Percentiles rank a stretch among this genome's conserved stretches.
phyloP scores from a whole-genome alignment of 1,140 invertebrate genomes.

The Drosophila ananassae region DNA sequence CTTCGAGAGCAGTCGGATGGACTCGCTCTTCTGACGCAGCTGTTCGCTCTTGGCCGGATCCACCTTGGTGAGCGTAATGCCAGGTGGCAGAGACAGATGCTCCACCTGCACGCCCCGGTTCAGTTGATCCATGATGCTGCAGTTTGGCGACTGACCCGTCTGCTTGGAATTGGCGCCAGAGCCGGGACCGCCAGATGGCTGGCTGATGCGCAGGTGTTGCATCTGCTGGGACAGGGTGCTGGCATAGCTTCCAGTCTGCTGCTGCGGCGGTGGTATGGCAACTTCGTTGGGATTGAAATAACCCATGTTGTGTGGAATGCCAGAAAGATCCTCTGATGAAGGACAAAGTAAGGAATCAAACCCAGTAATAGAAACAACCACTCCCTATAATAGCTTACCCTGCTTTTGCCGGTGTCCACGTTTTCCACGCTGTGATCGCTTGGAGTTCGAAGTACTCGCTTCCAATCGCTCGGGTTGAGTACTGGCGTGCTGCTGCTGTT shows the following conservation, averaged over 20 bases:
- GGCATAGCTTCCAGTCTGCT: constrained; percentile 62
- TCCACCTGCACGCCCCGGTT: constrained; percentile 87
- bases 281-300: constrained; percentile 82
- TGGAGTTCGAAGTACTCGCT: constrained; percentile 7
- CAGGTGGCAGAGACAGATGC: constrained; percentile 90
- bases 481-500: constrained; percentile 5
- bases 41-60: constrained; percentile 85
- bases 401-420: constrained; percentile 69
- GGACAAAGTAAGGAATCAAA: background rate
- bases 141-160: constrained; percentile 53
- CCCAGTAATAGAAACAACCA: background rate
- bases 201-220: constrained; percentile 65
- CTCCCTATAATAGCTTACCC: constrained; percentile 36
- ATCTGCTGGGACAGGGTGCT: constrained; percentile 66
- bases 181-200: constrained; percentile 19
- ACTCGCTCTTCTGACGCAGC: constrained; percentile 79
- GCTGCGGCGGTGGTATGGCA: constrained; percentile 67
- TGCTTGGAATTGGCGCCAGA: constrained; percentile 31
- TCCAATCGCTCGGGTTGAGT: constrained; percentile 33
- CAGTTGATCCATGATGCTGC: constrained; percentile 87
- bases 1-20: constrained; percentile 74
- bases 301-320: constrained; percentile 80
- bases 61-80: constrained; percentile 93
- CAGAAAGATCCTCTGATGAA: constrained; percentile 65
- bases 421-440: constrained; percentile 70